Percentiles rank a stretch among this genome's conserved stretches.
Conservation (phyloP, 2,888 invertebrate genomes). For the Sussaba pulchella region DNA sequence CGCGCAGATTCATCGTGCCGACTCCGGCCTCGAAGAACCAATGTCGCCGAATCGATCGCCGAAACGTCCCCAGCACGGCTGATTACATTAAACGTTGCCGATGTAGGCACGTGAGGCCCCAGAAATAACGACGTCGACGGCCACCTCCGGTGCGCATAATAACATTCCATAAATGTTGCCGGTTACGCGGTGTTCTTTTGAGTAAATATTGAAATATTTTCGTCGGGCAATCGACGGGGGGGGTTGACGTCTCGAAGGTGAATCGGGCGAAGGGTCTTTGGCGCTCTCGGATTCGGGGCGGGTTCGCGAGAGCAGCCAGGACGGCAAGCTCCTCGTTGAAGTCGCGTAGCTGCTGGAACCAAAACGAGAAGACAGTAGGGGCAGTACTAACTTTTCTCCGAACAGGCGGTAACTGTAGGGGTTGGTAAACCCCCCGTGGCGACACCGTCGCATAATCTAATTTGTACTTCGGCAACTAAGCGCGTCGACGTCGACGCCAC, state of each 20-base stretch:
- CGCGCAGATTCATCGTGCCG: not conserved
- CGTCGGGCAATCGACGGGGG: conserved; percentile 72
- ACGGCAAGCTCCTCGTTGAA: conserved; percentile 35
- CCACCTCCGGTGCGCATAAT: conserved; percentile 49
- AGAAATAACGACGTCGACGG: conserved; percentile 37
- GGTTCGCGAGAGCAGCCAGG: conserved; percentile 33
- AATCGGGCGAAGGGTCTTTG: conserved; percentile 55
- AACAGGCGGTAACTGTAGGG: conserved; percentile 69
- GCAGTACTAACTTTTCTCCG: conserved; percentile 80
- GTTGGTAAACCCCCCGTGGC: conserved; percentile 77
- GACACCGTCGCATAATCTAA: conserved; percentile 80
- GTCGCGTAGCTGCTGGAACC: conserved; percentile 44
- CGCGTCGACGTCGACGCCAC: conserved; percentile 64
- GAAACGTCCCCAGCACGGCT: not conserved
- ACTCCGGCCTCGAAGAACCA: conserved; percentile 3
- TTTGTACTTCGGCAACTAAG: conserved; percentile 80
- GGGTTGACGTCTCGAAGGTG: conserved; percentile 37
- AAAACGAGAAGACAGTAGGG: conserved; percentile 66
- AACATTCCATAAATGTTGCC: conserved; percentile 71
- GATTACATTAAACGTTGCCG: not conserved
- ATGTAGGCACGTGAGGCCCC: not conserved
- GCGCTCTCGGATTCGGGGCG: conserved; percentile 30
- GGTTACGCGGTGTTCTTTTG: conserved; percentile 71
- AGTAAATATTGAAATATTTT: conserved; percentile 81
- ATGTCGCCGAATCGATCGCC: not conserved